phyloP scores from a whole-genome alignment of 2,888 invertebrate species.

The Lordiphosa fenestrarum region DNA sequence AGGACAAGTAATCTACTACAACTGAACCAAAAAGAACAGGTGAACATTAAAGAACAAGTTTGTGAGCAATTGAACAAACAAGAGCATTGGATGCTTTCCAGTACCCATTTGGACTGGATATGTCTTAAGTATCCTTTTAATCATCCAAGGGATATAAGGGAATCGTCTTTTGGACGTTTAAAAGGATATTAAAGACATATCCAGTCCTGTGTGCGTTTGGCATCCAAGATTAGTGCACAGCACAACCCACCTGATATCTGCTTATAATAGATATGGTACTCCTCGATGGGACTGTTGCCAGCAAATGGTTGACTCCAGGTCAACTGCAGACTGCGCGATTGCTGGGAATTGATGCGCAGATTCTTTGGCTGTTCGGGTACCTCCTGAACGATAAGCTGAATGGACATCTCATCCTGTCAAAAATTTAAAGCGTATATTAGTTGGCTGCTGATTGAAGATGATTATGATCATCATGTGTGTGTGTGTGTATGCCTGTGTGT shows the following conservation, averaged over 20 bases:
- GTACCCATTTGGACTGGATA: too few relatives aligned
- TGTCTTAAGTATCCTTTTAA: too few relatives aligned
- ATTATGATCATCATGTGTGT: constrained; percentile 2
- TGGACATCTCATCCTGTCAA: constrained; percentile 89
- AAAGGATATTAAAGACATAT: neutral
- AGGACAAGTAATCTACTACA: too few relatives aligned
- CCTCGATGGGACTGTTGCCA: constrained; percentile 92
- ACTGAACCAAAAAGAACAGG: too few relatives aligned
- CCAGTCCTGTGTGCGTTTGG: neutral
- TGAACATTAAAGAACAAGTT: too few relatives aligned
- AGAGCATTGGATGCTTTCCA: too few relatives aligned
- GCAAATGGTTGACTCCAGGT: constrained; percentile 95
- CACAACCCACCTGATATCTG: constrained; percentile 83
- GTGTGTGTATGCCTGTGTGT: constrained; percentile 8
- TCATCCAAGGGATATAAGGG: too few relatives aligned
- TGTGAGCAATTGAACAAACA: too few relatives aligned
- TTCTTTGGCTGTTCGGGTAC: constrained; percentile 94
- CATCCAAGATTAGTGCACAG: too few relatives aligned
- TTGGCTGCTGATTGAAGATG: constrained; percentile 10
- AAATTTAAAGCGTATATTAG: constrained; percentile 14
- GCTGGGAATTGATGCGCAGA: constrained; percentile 90
- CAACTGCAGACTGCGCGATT: constrained; percentile 90
- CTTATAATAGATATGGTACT: constrained; percentile 94
- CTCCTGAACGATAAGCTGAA: constrained; percentile 94
- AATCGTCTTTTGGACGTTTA: too few relatives aligned